Conservation (phyloP, 35 echinoderm and acorn worm genomes). For the Ophioderma brevispina region DNA sequence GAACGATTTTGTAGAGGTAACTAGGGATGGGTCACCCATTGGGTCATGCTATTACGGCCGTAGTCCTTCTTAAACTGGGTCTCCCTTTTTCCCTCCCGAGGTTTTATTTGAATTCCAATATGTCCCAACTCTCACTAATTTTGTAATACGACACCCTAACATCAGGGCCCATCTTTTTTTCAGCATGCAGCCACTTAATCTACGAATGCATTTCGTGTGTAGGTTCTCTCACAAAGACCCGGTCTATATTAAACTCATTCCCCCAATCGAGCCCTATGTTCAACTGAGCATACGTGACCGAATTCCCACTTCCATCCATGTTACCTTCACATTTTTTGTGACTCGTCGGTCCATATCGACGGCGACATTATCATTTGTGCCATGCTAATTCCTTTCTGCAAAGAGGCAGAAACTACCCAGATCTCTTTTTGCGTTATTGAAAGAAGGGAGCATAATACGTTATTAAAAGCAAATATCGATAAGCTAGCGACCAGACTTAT, state of each 20-base stretch:
- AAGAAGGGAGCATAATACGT: not conserved
- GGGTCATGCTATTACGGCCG: not conserved
- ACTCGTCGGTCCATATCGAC: not conserved
- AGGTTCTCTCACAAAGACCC: not conserved
- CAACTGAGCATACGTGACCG: not conserved
- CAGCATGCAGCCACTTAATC: not conserved
- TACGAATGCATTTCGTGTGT: not conserved
- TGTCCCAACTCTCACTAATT: not conserved
- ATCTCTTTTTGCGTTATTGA: not conserved
- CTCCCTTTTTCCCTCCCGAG: not conserved
- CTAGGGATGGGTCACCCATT: not conserved
- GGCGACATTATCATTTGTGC: not conserved
- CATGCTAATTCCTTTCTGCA: not conserved
- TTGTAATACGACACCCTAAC: not conserved
- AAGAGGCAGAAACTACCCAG: not conserved
- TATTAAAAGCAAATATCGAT: slow-evolving; percentile 12
- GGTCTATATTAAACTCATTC: not conserved
- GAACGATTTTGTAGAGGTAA: not conserved
- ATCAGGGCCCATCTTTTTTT: not conserved
- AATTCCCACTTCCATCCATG: not conserved
- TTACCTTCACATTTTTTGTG: not conserved
- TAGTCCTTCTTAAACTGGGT: not conserved
- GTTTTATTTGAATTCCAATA: not conserved
- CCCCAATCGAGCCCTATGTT: not conserved
- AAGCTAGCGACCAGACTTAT: not conserved